Base-by-base conservation (phyloP, 2,888 invertebrate genomes). In the Nineta flava region DNA sequence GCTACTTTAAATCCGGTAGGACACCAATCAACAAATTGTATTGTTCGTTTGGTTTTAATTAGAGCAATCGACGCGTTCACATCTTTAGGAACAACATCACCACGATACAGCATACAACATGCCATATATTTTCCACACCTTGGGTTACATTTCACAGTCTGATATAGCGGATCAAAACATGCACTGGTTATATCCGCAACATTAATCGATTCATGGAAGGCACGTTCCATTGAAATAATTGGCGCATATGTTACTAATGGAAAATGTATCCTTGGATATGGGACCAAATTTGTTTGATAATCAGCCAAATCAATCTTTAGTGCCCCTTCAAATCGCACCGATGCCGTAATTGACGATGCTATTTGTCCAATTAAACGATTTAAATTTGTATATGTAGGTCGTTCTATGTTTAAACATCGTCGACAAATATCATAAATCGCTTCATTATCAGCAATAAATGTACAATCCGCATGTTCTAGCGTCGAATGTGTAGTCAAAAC, bases 201-300 rank as follows among this genome's bases (percentile, higher is more conserved):
- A 38, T n/a, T 4, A 13, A 38, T 64, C 15, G 74, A 70, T 57
- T 82, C 81, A 57, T 80, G 80, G 54, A 72, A 71, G 1, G 79
- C 79, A 64, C 73, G 75, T 43, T 72, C 68, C 2, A 76, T 73
- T 9, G 81, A 72, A 5, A 82, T 67, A 41, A 84, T 70, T 0
- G 84, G 84, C 0, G 83, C 78, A 66, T 78, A 91, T 35, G 81
- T 84, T 54, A 85, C 73, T 45, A 91, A 65, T 0, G 91, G 88
- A 62, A 85, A 92, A 62, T 92, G 91, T 50, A 92, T 86, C 59
- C 92, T 74, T 0, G 90, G 88, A 65, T 86, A 92, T 0, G 92
- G 91, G 31, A 91, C 81, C 50, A 87, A 65, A 61, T 87, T 87
- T 1, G 86, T 87, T 62, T 83, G 78, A 59, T 88, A 81, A 62